These are phyloP conservation scores for Eulemur rufifrons DNA, from an alignment of 2,113 vertebrate genomes.

Conservation along the genomic window DNA sequence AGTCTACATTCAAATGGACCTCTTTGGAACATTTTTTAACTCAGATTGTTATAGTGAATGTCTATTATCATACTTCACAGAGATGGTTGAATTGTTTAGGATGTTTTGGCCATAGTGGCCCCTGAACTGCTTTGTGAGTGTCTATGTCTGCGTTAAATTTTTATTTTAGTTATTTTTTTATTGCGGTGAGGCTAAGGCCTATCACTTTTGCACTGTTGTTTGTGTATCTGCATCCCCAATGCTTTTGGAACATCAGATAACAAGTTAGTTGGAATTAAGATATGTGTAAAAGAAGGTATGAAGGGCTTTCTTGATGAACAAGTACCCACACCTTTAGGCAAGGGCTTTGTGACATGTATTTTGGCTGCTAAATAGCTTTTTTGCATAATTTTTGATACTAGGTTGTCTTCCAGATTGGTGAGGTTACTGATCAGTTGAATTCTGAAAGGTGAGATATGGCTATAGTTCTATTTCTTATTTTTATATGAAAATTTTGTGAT, in stretches of 20 bases:
- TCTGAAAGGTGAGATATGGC: neutral
- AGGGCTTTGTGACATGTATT: neutral
- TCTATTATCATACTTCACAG: neutral
- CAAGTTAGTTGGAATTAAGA: neutral
- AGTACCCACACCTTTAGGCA: neutral
- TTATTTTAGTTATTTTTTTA: neutral
- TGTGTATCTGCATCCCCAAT: neutral
- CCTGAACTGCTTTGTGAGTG: neutral
- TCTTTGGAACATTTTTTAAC: neutral
- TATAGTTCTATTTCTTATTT: neutral
- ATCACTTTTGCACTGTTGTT: neutral
- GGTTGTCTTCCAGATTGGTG: neutral
- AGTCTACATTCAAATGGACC: neutral
- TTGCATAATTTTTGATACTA: neutral
- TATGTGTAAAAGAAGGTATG: neutral
- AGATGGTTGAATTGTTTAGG: neutral
- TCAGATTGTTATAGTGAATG: neutral
- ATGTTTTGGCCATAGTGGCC: neutral
- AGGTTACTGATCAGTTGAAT: neutral
- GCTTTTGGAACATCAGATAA: neutral
- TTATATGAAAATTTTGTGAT: slow-evolving; percentile 1
- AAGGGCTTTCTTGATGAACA: neutral
- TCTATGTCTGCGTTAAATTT: neutral
- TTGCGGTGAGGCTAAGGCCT: neutral
- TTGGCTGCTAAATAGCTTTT: neutral